Base-by-base conservation (phyloP, 2,888 invertebrate genomes). In the Dicycla oo region DNA sequence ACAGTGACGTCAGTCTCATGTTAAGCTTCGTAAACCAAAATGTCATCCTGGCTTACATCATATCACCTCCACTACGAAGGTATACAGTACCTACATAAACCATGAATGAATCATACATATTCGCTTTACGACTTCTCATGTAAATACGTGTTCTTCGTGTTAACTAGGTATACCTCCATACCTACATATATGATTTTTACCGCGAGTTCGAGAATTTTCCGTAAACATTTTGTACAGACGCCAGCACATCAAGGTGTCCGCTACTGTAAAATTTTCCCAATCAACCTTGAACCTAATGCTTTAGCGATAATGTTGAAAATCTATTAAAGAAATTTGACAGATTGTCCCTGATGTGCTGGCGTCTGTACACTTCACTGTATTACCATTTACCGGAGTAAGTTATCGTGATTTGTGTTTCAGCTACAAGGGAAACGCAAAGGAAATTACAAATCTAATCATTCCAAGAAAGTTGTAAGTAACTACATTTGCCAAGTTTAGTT, bases 41-140 rank as follows among this genome's bases (percentile, higher is more conserved):
- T 79, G 76, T 80, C 82, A 78, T 74, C 73, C 26, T 70, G 45
- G 70, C 69, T 82, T 80, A 84, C 86, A 82, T 86, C 85, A 84
- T 84, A 82, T 86, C 85, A 85, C 73, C 68, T 68, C 20, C 20
- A 69, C 47, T 61, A 40, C 57, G 58, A 66, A 77, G 62, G 71
- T 79, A 74, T 45, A 69, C 34, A 56, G 56, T 66, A 61, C 56
- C 64, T 54, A 65, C 56, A 66, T 54, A 65, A 68, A 66, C 74
- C 70, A 69, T 72, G 43, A 47, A 78, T 82, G 83, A 83, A 64
- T 83, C 85, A 83, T 69, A 63, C 85, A 83, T 69, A 63, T 13
- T 56, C 65, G 43, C 61, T 78, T 78, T 75, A 85, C 69, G 69
- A 58, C 40, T 58, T 34, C 45, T 69, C 38, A 61, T 63, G 68